Base-by-base conservation (phyloP, 2,888 invertebrate species). In the Tipula helvola region DNA sequence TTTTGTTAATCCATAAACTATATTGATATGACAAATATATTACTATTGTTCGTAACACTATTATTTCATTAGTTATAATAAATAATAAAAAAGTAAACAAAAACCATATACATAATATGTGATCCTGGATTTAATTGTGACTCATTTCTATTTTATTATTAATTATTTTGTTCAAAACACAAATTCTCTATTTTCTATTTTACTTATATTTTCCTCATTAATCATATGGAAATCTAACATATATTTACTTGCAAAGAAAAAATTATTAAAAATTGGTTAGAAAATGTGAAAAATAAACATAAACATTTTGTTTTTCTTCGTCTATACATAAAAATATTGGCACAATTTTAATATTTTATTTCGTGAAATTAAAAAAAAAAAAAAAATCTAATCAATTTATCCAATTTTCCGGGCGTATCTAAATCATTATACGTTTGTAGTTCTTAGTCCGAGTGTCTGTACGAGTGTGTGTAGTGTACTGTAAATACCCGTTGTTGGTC, bases 181-280 rank as follows among this genome's bases (percentile, higher is more conserved):
- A 71, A 71, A 71, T 71, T 71, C 28, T 71, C 71, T 71, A 71
- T 71, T 28, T 71, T 71, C 71, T 71, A 71, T 71, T 71, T 71
- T 71, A 71, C 71, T 71, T 71, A 71, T 71, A 71, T 71, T 71
- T 71, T 71, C 71, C 71, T 71, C 71, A 71, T 71, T 71, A 71
- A 28, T 71, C 28, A 71, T 71, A 71, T 71, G 71, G 71, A 71
- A 71, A 71, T 71, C 71, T 71, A 71, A 71, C 71, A 71, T 71
- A 71, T 71, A 52, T 47, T 18, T 71, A 71, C 71, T 71, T 28
- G 71, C 71, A 71, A 71, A 71, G 71, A 28, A 71, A 71, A 71
- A 18, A 71, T 12, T 28, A 28, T 71, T 10, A 28, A 71, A 71
- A 71, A 28, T 71, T 28, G 71, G 71, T 71, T 71, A 71, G 71